Evolutionary conservation across 2,797 vertebrate species (phyloP).

Genomic region (Sciaenops ocellatus): DNA sequence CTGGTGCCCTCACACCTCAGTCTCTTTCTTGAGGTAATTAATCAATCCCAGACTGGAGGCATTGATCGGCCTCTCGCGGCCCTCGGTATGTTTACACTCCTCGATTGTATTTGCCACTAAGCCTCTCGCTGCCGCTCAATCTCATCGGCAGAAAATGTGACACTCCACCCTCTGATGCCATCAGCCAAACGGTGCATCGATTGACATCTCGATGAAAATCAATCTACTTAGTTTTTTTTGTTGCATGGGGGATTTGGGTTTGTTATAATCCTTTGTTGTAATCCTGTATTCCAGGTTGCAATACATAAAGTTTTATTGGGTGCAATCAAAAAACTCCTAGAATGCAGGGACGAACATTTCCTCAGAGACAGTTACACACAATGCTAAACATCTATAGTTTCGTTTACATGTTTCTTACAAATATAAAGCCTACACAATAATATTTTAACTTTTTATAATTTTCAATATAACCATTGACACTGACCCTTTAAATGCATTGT

Average conservation of each 20-base stretch:
- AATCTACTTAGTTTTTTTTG: conserved; percentile 75
- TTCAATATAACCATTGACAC: background rate
- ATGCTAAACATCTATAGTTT: background rate
- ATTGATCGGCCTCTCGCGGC: conserved; percentile 81
- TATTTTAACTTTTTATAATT: background rate
- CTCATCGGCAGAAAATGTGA: conserved; percentile 82
- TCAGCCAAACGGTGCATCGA: conserved; percentile 80
- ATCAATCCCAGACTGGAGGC: conserved; percentile 85
- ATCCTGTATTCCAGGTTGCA: conserved; percentile 61
- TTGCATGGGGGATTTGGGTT: conserved; percentile 70
- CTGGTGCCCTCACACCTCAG: conserved; percentile 79
- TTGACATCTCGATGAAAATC: conserved; percentile 84
- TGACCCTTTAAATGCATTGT: conserved; percentile 5
- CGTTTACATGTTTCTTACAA: background rate
- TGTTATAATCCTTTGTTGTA: conserved; percentile 76
- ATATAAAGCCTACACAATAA: background rate
- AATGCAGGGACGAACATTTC: conserved; percentile 23
- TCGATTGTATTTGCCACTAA: conserved; percentile 87
- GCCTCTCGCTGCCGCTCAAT: conserved; percentile 82
- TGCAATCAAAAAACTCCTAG: conserved; percentile 43
- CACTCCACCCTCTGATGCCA: conserved; percentile 78
- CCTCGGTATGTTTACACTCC: conserved; percentile 83
- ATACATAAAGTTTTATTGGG: conserved; percentile 53
- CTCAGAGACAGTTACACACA: background rate
- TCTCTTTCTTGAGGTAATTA: conserved; percentile 84